Conservation (phyloP, 2,888 invertebrate species). For the Cyrtodaria siliqua region DNA sequence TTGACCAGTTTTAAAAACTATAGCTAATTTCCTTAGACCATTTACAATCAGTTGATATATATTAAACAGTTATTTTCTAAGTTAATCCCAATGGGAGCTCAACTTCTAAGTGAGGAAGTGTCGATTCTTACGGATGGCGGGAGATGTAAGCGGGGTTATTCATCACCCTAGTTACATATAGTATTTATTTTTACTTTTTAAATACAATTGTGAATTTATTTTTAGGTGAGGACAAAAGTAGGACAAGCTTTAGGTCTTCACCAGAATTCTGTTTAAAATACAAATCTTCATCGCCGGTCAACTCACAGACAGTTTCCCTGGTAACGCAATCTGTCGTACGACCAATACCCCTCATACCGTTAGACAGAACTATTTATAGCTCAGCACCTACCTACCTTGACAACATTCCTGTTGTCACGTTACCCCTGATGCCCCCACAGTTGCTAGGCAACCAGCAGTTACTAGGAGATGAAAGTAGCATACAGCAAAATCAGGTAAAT, state of each 20-base stretch:
- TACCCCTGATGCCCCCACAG: constrained; percentile 23
- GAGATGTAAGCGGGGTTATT: too few relatives aligned
- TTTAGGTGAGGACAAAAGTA: not conserved
- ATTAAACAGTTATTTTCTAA: too few relatives aligned
- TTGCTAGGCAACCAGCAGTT: constrained; percentile 16
- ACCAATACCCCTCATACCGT: constrained; percentile 53
- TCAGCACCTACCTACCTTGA: constrained; percentile 55
- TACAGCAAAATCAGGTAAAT: not conserved
- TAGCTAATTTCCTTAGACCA: too few relatives aligned
- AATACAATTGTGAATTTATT: not conserved
- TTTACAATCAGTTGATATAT: too few relatives aligned
- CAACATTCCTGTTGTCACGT: constrained; percentile 28
- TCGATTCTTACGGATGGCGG: too few relatives aligned
- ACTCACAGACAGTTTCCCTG: not conserved
- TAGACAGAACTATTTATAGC: constrained; percentile 46
- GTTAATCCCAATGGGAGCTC: too few relatives aligned
- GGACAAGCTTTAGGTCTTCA: too few relatives aligned
- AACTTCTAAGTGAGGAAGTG: too few relatives aligned
- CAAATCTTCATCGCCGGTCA: not conserved
- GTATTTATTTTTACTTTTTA: not conserved
- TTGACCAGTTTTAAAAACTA: too few relatives aligned
- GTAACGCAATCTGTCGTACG: constrained; percentile 35
- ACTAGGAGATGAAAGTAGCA: not conserved
- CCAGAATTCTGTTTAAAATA: too few relatives aligned
- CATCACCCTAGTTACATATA: too few relatives aligned